Evolutionary conservation across 2,797 vertebrate species (phyloP), one percentile per base, ranked within the genome.

Genomic region (Sarcoramphus papa): DNA sequence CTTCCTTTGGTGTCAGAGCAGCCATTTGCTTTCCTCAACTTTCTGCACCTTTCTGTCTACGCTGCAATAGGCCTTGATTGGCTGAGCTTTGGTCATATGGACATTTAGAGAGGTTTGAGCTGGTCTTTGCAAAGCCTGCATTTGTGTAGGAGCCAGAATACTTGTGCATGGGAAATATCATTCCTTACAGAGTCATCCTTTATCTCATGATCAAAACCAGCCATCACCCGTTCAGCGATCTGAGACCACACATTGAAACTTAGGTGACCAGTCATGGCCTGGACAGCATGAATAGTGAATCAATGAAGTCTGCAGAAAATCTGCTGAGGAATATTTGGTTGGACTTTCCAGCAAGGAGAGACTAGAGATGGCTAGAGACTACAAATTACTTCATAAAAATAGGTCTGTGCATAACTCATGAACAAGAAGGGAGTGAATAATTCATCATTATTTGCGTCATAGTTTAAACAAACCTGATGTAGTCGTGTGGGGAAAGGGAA

Each of bases 351-450:
- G 43, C 31, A 86, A 88, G 31, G 24, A 88, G 21, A 84, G 14
- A 48, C 23, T 74, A n/a, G 40, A 81, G 37, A 43, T 73, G 13
- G 2, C 10, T 33, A 54, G 35, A 76, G 35, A 75, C 79, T 92
- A 90, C 45, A 78, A 76, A 90, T 48, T 33, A 59, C 37, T 84
- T 88, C 12, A 59, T 68, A 87, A 91, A 92, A 85, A 78, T 37
- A 83, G 14, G 15, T 69, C 59, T 90, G 43, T 53, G 48, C 56
- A 50, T 57, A 88, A 65, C 23, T 81, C 62, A 67, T 6, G 43
- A 96, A 70, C n/a, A 85, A 80, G 59, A 59, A 86, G 17, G 54
- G 27, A 82, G 75, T 85, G 45, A 96, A 85, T 94, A 90, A 95
- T 78, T 92, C 53, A 93, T 92, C 35, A n/a, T 70, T 78, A 76